These are phyloP conservation scores for Eufriesea mexicana DNA, from an alignment of 1,140 invertebrate species.

Conservation along the genomic window DNA sequence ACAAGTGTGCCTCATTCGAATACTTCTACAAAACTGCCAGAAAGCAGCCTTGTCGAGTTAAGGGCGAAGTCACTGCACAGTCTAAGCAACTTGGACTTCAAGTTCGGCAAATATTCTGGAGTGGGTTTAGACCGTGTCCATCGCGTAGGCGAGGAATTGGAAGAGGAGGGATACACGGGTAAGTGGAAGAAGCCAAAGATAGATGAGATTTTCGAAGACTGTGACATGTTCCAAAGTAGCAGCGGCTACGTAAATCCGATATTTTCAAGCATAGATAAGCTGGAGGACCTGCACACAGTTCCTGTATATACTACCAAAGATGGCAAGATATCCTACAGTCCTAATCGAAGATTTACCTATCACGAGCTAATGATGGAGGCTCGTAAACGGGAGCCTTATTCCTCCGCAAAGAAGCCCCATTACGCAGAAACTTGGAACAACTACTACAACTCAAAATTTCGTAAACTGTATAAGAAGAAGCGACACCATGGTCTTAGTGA, in stretches of 20 bases:
- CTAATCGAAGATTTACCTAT: conserved; percentile 78
- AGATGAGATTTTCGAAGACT: conserved; percentile 47
- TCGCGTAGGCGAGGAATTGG: conserved; percentile 21
- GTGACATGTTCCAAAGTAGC: conserved; percentile 48
- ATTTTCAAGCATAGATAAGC: conserved; percentile 70
- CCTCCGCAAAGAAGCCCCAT: conserved; percentile 33
- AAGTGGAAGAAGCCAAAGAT: conserved; percentile 55
- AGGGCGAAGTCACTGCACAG: conserved; percentile 20
- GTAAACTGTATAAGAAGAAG: conserved; percentile 47
- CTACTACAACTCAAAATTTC: conserved; percentile 57
- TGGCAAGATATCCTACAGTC: conserved; percentile 81
- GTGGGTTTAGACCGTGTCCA: conserved; percentile 8
- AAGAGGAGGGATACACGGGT: conserved; percentile 31
- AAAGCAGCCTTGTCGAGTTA: neutral
- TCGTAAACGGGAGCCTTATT: conserved; percentile 59
- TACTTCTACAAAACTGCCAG: conserved; percentile 9
- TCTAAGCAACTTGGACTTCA: conserved; percentile 10
- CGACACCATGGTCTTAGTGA: neutral
- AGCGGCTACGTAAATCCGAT: conserved; percentile 75
- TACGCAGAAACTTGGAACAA: conserved; percentile 44
- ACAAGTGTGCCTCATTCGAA: neutral
- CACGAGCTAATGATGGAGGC: conserved; percentile 74
- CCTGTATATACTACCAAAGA: conserved; percentile 81
- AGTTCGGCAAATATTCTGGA: neutral
- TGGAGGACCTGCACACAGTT: conserved; percentile 76